Conservation (phyloP, 2,888 invertebrate species). For the Halictus quadricinctus region DNA sequence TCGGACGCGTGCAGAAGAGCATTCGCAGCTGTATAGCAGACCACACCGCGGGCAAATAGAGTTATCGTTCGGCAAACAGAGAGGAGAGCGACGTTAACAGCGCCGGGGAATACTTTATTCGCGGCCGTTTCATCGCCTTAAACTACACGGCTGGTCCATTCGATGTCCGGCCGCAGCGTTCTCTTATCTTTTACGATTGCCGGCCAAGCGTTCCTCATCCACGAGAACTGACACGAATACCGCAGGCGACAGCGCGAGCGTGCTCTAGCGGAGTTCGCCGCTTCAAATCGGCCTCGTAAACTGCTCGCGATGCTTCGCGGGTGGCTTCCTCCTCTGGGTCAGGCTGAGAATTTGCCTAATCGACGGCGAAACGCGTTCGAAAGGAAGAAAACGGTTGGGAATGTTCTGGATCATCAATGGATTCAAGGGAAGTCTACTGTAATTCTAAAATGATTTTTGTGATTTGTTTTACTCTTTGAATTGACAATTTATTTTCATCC, state of each 20-base stretch:
- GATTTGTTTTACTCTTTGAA: no score
- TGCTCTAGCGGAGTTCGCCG: constrained; percentile 34
- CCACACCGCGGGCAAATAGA: constrained; percentile 57
- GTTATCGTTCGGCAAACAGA: constrained; percentile 50
- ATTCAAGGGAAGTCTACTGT: no score
- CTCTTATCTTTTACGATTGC: constrained; percentile 60
- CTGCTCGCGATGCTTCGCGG: constrained; percentile 8
- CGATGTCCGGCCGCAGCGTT: constrained; percentile 40
- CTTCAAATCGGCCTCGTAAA: constrained; percentile 46
- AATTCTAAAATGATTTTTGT: no score
- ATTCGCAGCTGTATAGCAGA: not conserved
- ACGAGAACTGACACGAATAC: constrained; percentile 59
- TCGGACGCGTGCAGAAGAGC: not conserved
- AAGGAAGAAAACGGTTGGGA: not conserved
- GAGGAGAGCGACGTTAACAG: constrained; percentile 55
- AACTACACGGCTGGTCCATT: constrained; percentile 45
- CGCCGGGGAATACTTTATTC: constrained; percentile 57
- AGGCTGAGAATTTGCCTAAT: not conserved
- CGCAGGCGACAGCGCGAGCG: constrained; percentile 41
- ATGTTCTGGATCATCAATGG: not conserved
- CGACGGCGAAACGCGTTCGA: not conserved
- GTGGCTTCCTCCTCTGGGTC: not conserved
- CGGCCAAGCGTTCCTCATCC: constrained; percentile 28
- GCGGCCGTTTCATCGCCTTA: constrained; percentile 56
- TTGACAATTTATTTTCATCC: no score